phyloP scores from a whole-genome alignment of 1,140 invertebrate genomes.

The Planococcus citri region DNA sequence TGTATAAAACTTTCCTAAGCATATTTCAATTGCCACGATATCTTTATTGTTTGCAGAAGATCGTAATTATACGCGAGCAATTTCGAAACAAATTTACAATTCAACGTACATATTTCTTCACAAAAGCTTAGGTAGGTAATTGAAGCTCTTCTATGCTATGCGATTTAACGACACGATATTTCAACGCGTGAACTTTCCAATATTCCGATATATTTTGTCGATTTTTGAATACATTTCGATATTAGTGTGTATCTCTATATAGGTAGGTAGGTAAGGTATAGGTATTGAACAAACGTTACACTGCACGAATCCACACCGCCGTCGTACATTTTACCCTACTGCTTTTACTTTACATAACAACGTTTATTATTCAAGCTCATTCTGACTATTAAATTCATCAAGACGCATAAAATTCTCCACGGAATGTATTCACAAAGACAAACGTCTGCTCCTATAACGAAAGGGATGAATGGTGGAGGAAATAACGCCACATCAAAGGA shows the following conservation, averaged over 20 bases:
- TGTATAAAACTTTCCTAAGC: too few species aligned
- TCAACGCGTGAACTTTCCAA: not conserved
- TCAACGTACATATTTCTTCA: too few species aligned
- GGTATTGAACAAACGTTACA: not conserved
- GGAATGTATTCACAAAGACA: conserved; percentile 17
- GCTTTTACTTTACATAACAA: conserved; percentile 8
- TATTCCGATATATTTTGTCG: not conserved
- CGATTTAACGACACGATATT: too few species aligned
- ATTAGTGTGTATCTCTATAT: too few species aligned
- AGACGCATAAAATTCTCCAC: conserved; percentile 14
- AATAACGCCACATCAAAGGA: conserved; percentile 18
- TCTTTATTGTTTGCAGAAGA: too few species aligned
- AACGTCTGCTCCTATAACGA: not conserved
- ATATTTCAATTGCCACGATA: too few species aligned
- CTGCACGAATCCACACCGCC: too few species aligned
- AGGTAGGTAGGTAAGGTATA: too few species aligned
- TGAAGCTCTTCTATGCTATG: too few species aligned
- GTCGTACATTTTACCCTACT: not conserved
- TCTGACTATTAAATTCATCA: conserved; percentile 16
- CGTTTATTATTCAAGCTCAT: conserved; percentile 17
- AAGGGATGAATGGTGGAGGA: conserved; percentile 11
- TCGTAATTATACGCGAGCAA: too few species aligned
- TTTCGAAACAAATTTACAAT: too few species aligned
- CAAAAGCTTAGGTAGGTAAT: too few species aligned
- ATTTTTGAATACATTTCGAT: not conserved